Conservation (phyloP, 2,113 vertebrate genomes). For the Chaetodon trifascialis region DNA sequence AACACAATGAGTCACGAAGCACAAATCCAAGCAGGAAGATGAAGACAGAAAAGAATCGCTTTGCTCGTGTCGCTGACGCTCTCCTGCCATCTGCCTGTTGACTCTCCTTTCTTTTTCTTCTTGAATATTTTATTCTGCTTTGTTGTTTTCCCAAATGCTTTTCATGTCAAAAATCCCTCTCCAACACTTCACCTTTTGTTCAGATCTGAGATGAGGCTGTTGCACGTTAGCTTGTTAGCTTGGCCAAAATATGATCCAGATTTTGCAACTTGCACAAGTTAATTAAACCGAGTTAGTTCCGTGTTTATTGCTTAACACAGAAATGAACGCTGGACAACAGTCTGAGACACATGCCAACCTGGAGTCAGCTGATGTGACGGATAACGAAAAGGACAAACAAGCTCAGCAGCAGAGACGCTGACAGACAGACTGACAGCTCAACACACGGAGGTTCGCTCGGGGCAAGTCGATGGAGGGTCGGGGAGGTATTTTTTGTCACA, state of each 20-base stretch:
- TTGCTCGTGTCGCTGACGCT: conserved; percentile 23
- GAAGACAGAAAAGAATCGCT: background rate
- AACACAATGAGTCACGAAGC: conserved; percentile 43
- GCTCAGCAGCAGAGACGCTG: conserved; percentile 14
- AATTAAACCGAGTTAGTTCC: too few relatives aligned
- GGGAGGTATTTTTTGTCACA: too few relatives aligned
- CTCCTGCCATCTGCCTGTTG: conserved; percentile 38
- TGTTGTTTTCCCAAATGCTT: background rate
- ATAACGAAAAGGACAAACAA: conserved; percentile 11
- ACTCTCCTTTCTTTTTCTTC: conserved; percentile 19
- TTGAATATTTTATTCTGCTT: background rate
- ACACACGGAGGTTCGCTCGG: conserved; percentile 5
- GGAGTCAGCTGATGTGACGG: conserved; percentile 11
- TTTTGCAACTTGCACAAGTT: too few relatives aligned
- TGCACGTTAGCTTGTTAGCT: too few relatives aligned
- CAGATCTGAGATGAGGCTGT: background rate
- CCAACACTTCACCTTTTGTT: background rate
- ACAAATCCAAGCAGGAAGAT: conserved; percentile 12
- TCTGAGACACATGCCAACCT: background rate
- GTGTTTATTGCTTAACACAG: too few relatives aligned
- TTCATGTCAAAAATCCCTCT: background rate
- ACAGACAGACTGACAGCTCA: conserved; percentile 31
- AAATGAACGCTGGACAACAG: too few relatives aligned
- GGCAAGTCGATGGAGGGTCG: too few relatives aligned
- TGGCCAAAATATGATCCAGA: too few relatives aligned